phyloP scores from a whole-genome alignment of 64 coral and sea anemone genomes.

The Acropora tenuis region DNA sequence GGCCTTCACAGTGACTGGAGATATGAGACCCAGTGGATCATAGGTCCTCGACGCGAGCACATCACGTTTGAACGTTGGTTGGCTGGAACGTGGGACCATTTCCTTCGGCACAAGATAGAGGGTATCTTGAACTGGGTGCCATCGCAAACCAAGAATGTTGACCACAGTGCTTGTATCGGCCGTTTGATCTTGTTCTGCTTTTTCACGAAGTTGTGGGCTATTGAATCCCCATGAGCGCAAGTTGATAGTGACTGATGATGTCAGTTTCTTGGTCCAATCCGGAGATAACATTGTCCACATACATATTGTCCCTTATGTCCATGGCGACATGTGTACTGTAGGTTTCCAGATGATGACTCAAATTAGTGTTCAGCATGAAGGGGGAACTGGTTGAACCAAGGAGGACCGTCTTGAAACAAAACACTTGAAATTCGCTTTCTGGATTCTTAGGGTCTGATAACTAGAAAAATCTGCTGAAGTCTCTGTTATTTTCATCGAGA shows the following conservation, averaged over 20 bases:
- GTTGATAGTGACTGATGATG: background rate
- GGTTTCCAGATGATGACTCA: slow-evolving; percentile 12
- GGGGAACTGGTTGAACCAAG: slow-evolving; percentile 58
- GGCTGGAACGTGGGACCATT: too few species aligned
- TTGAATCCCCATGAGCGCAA: slow-evolving; percentile 49
- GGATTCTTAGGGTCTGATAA: slow-evolving; percentile 37
- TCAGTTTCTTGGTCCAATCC: slow-evolving; percentile 20
- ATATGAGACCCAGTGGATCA: too few species aligned
- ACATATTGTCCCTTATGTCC: slow-evolving; percentile 64
- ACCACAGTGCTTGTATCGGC: slow-evolving; percentile 26
- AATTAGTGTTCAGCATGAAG: background rate
- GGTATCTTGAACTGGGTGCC: background rate
- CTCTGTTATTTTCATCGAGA: slow-evolving; percentile 29
- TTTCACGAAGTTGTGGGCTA: slow-evolving; percentile 2
- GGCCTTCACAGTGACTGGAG: too few species aligned
- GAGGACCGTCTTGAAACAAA: slow-evolving; percentile 53
- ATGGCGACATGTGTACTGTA: slow-evolving; percentile 8
- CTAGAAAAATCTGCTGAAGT: slow-evolving; percentile 49
- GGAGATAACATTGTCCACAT: slow-evolving; percentile 60
- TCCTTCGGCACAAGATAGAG: background rate
- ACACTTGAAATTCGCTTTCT: slow-evolving; percentile 57
- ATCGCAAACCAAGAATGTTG: slow-evolving; percentile 17
- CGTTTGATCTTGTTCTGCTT: background rate
- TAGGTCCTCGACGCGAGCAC: too few species aligned
- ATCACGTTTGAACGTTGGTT: too few species aligned